phyloP scores from a whole-genome alignment of 2,888 invertebrate genomes.

The Ophioninae sp. region DNA sequence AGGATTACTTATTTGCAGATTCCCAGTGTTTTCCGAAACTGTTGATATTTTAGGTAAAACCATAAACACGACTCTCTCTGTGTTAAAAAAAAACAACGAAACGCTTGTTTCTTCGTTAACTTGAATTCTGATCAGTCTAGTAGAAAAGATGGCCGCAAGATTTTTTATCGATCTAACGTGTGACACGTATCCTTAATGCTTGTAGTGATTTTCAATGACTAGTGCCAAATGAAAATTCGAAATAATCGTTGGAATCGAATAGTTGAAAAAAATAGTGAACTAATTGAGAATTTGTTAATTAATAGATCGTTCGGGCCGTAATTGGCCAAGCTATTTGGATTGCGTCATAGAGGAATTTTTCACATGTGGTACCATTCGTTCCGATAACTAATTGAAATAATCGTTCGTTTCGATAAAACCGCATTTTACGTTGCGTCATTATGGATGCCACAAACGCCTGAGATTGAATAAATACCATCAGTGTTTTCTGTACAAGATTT shows the following conservation, averaged over 20 bases:
- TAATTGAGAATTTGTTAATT: constrained; percentile 2
- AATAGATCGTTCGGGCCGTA: constrained; percentile 8
- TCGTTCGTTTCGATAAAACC: constrained; percentile 11
- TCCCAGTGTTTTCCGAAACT: not conserved
- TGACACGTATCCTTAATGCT: not conserved
- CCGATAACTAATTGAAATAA: constrained; percentile 19
- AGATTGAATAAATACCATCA: not conserved
- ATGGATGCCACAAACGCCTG: not conserved
- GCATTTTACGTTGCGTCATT: not conserved
- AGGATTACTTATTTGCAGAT: not conserved
- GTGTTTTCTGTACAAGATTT: constrained; percentile 7
- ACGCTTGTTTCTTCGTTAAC: not conserved
- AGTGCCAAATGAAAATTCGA: not conserved
- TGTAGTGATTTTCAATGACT: not conserved
- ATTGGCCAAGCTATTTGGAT: constrained; percentile 9
- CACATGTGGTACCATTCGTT: constrained; percentile 1
- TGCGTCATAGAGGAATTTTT: constrained; percentile 14
- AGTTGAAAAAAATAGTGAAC: not conserved
- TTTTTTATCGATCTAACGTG: not conserved
- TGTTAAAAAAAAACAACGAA: not conserved
- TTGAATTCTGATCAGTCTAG: not conserved
- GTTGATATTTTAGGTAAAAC: not conserved
- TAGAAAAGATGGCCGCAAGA: not conserved
- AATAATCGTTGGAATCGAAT: not conserved
- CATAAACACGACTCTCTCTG: not conserved